Conservation (phyloP, 1,140 invertebrate genomes). For the Drosophila sechellia region DNA sequence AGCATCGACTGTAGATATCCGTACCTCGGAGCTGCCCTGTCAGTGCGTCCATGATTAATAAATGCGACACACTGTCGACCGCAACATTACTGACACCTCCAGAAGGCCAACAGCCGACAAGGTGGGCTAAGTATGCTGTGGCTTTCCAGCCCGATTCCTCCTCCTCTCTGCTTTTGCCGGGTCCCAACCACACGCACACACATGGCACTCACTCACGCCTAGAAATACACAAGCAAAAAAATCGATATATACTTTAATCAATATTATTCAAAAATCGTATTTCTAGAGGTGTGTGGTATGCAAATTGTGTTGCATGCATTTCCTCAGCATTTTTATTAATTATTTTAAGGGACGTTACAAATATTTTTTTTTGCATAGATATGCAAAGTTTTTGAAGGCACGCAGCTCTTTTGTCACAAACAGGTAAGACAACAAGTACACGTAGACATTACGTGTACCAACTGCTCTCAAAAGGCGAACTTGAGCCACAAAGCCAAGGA, state of each 20-base stretch:
- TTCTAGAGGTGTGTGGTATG: accelerated
- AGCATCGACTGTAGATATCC: conserved; percentile 17
- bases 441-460: conserved; percentile 43
- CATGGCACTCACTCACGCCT: conserved; percentile 9
- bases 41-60: conserved; percentile 70
- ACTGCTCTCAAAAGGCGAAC: conserved; percentile 26
- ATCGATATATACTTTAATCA: background rate
- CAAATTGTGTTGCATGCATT: too few relatives aligned
- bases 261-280: background rate
- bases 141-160: conserved; percentile 24
- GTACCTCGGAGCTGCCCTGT: background rate
- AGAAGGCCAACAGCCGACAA: conserved; percentile 36
- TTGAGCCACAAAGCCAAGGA: conserved; percentile 14
- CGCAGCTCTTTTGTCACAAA: conserved; percentile 66
- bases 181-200: conserved; percentile 20
- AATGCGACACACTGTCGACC: conserved; percentile 68
- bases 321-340: too few relatives aligned
- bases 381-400: conserved; percentile 45
- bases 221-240: conserved; percentile 13
- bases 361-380: conserved; percentile 20
- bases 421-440: conserved; percentile 71
- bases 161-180: conserved; percentile 9
- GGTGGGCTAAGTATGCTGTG: conserved; percentile 68
- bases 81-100: conserved; percentile 74
- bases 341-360: too few relatives aligned